Base-by-base conservation (phyloP, 2,797 vertebrate genomes). In the Tenualosa ilisha region DNA sequence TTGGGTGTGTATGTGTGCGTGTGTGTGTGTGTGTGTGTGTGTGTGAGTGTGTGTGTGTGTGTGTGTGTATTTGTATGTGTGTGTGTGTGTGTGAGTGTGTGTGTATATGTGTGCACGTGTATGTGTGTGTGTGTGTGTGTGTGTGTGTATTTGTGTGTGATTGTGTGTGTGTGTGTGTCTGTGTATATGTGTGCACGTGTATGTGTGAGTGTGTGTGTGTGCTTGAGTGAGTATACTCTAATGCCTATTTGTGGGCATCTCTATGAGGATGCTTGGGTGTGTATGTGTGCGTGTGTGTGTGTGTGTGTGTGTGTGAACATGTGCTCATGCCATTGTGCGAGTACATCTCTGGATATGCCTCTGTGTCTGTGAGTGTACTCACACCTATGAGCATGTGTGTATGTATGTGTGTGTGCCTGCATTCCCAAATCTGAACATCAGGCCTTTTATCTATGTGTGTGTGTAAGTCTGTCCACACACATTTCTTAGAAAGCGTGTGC, bases 391-490 rank as follows among this genome's bases (percentile, higher is more conserved):
- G 7, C 46, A 46, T 31, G 31, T 31, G 31, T 1, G 46, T 1
- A 4, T 46, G 4, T 46, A 4, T 46, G 46, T 46, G 46, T 61
- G 59, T n/a, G 59, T 61, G 59, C 20, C 59, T 46, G 46, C 46
- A 46, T 46, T 46, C 46, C 7, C 9, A 9, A 9, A 51, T 51
- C 9, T 51, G 50, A 12, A 51, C 50, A 51, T 51, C 4, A 75
- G 31, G 37, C n/a, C 20, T 75, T 75, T 20, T 75, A 43, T 20
- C 40, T 11, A 37, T 2, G 54, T 46, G 82, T 59, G 31, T 93
- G 94, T 92, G n/a, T n/a, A n/a, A n/a, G 93, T 90, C 93, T 94
- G 92, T 94, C 94, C 93, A 89, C 92, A 92, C 88, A 89, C 94
- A 94, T 94, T 43, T 37, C 26, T 37, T 68, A 13, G 63, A 68